These are phyloP conservation scores for Scopus umbretta DNA, from an alignment of 2,113 vertebrate species.

Conservation along the genomic window DNA sequence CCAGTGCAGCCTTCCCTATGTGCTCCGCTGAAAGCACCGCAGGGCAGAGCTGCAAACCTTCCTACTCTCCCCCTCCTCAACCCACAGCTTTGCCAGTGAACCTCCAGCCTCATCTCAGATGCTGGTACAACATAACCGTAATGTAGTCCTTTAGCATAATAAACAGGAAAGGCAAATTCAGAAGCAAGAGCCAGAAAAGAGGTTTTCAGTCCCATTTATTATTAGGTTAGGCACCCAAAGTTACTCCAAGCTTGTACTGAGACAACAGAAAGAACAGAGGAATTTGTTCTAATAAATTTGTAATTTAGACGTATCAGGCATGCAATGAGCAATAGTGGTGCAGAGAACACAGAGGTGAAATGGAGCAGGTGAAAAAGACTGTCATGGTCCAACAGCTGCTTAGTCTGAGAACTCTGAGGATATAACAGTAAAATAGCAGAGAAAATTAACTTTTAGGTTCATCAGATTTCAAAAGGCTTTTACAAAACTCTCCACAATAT, in stretches of 20 bases:
- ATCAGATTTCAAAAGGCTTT: not conserved
- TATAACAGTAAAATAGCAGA: not conserved
- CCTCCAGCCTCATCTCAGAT: not conserved
- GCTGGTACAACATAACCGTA: not conserved
- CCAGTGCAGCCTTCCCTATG: not conserved
- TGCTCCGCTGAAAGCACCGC: not conserved
- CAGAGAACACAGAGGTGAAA: not conserved
- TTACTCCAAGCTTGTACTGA: not conserved
- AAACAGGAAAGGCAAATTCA: not conserved
- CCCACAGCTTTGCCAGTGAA: not conserved
- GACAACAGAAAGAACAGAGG: not conserved
- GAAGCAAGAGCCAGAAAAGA: not conserved
- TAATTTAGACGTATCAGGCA: not conserved
- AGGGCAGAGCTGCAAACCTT: not conserved
- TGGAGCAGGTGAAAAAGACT: not conserved
- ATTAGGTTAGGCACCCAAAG: not conserved
- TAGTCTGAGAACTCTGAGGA: not conserved
- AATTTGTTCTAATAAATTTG: not conserved
- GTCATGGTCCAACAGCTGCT: not conserved
- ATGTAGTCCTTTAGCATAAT: not conserved
- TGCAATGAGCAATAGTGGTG: not conserved
- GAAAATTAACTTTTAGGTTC: not conserved
- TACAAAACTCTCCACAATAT: not conserved
- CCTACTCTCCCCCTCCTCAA: not conserved
- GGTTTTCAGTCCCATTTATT: not conserved